phyloP scores from a whole-genome alignment of 2,113 vertebrate species.

The Pholis gunnellus region DNA sequence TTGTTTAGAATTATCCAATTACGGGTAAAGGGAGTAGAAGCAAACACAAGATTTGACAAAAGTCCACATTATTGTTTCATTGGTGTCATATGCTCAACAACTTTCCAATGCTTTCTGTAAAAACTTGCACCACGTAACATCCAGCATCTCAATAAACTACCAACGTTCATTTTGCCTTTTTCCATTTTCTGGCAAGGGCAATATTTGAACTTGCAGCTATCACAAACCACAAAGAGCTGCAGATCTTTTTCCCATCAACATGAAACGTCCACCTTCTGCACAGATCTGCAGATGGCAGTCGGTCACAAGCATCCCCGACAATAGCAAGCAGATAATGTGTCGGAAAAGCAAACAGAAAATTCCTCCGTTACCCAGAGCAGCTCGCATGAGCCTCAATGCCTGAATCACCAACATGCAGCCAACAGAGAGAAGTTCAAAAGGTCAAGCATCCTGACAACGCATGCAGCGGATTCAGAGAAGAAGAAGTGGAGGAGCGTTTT shows the following conservation, averaged over 20 bases:
- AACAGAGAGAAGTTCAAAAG: conserved; percentile 8
- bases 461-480: not conserved
- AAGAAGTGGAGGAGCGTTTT: not conserved
- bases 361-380: not conserved
- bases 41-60: not conserved
- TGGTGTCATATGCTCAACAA: not conserved
- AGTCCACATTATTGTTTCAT: not conserved
- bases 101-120: not conserved
- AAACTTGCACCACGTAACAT: not conserved
- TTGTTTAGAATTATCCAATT: not conserved
- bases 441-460: conserved; percentile 18
- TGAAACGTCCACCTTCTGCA: not conserved
- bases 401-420: not conserved
- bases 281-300: not conserved
- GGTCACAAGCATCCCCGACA: not conserved
- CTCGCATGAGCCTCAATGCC: not conserved
- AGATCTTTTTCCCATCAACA: not conserved
- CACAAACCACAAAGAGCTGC: not conserved
- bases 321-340: not conserved
- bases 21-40: not conserved
- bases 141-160: not conserved
- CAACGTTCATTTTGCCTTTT: not conserved
- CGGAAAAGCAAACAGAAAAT: not conserved
- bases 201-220: not conserved
- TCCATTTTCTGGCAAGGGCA: not conserved